Conservation (phyloP, 2,113 vertebrate genomes). For the Tragelaphus scriptus region DNA sequence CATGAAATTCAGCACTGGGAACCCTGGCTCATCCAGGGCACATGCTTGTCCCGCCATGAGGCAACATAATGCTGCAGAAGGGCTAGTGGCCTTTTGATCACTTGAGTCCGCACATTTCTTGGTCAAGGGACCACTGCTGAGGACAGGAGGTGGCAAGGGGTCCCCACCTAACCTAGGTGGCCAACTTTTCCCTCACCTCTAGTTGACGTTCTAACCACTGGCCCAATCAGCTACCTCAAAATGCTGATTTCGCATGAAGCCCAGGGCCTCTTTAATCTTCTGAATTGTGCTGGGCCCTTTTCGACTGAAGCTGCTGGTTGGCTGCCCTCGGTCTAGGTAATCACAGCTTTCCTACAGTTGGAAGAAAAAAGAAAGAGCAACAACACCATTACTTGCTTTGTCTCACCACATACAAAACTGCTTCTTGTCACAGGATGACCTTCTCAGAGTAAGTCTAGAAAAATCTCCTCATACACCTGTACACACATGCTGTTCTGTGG, state of each 20-base stretch:
- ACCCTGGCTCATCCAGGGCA: neutral
- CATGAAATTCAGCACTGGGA: neutral
- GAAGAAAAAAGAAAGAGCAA: conserved; percentile 3
- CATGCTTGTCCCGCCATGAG: neutral
- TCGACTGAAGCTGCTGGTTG: conserved; percentile 91
- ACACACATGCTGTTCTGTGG: neutral
- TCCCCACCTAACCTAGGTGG: neutral
- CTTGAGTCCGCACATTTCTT: neutral
- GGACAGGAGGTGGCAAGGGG: neutral
- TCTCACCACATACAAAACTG: neutral
- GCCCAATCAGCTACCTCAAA: conserved; percentile 88
- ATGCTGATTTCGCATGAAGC: conserved; percentile 99
- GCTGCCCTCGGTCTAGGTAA: conserved; percentile 92
- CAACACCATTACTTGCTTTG: neutral
- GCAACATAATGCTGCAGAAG: neutral
- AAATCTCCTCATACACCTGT: neutral
- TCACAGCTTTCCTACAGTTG: conserved; percentile 90
- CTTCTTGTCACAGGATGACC: neutral
- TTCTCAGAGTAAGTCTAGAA: neutral
- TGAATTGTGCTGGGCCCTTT: conserved; percentile 97
- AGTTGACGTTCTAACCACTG: neutral
- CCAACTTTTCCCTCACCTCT: neutral
- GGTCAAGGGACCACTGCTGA: neutral
- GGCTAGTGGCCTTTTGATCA: neutral
- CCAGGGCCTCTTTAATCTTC: conserved; percentile 98